These are phyloP conservation scores for Bostrychus sinensis DNA, from an alignment of 2,113 vertebrate species.

Conservation along the genomic window DNA sequence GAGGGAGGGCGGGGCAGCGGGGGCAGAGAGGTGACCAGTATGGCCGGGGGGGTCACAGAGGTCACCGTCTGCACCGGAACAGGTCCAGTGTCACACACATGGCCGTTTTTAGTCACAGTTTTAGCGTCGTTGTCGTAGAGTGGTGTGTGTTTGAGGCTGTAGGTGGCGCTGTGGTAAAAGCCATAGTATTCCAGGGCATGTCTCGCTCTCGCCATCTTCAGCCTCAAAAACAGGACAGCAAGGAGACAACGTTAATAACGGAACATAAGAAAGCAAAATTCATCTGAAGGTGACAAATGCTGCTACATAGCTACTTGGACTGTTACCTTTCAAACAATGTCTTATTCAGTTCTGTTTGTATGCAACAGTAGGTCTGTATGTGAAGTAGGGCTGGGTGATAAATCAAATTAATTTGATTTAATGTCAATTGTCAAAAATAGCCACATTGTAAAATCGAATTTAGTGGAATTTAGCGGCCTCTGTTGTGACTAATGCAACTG, in stretches of 20 bases:
- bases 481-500: too few relatives aligned
- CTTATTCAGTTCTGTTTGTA: too few relatives aligned
- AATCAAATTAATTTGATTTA: too few relatives aligned
- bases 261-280: not conserved
- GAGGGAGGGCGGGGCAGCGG: not conserved
- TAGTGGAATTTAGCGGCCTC: too few relatives aligned
- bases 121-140: conserved; percentile 3
- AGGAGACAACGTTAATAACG: not conserved
- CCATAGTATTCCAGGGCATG: conserved; percentile 72
- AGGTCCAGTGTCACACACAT: not conserved
- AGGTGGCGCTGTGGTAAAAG: conserved; percentile 77
- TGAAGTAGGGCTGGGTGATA: too few relatives aligned
- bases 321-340: too few relatives aligned
- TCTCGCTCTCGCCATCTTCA: conserved; percentile 60
- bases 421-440: too few relatives aligned
- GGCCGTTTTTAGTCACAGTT: conserved; percentile 24
- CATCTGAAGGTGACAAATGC: not conserved
- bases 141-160: conserved; percentile 62
- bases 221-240: conserved; percentile 38
- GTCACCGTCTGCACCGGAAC: conserved; percentile 9
- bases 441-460: too few relatives aligned
- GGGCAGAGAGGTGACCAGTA: conserved; percentile 18
- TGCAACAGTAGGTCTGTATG: too few relatives aligned
- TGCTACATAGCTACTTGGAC: not conserved
- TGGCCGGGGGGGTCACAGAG: not conserved